Evolutionary conservation across 2,113 vertebrate genomes (phyloP), one percentile per base, ranked within the genome.

Genomic region (Chionodraco myersi): DNA sequence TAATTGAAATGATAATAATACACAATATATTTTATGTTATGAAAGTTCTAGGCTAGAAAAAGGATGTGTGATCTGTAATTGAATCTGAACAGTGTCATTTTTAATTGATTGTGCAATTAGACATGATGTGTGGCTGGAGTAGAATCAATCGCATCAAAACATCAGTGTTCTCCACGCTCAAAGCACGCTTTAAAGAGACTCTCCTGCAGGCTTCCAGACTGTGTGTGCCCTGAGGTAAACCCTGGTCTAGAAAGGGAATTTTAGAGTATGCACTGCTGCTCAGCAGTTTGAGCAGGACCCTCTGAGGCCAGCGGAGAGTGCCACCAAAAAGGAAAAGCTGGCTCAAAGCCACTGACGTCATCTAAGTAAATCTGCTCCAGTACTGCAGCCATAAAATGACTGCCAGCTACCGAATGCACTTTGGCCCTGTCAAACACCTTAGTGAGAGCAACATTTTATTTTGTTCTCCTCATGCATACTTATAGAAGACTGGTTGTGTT

Each of bases 271-370:
- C 92, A 90, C 94, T 95, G 85, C 94, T 94, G 94, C 95, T 96
- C 93, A 94, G 93, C 93, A 93, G 93, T 94, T 93, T 92, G 80
- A 94, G 94, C 93, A 92, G 92, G 94, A 93, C 93, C 92, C 95
- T 91, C 93, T 94, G 95, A 96, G 95, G 94, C 95, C 90, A 95
- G 94, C 84, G 92, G 93, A 95, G 94, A 97, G 96, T 95, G 94
- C 95, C 94, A 95, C 95, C 94, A 95, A 93, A 94, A 91, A 96
- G 94, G 94, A 94, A 94, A 96, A 95, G 91, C 96, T 98, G 96
- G 96, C 95, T 92, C 86, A 91, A 91, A 96, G 96, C 96, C 96
- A 96, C 96, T 97, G 96, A 97, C 95, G 96, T 98, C 97, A 97
- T 94, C 93, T 95, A 94, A 95, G 96, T 95, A 96, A 97, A 97